Percentiles rank a stretch among this genome's conserved stretches.
phyloP scores from a whole-genome alignment of 2,888 invertebrate species.

The Tenthredo distinguenda region DNA sequence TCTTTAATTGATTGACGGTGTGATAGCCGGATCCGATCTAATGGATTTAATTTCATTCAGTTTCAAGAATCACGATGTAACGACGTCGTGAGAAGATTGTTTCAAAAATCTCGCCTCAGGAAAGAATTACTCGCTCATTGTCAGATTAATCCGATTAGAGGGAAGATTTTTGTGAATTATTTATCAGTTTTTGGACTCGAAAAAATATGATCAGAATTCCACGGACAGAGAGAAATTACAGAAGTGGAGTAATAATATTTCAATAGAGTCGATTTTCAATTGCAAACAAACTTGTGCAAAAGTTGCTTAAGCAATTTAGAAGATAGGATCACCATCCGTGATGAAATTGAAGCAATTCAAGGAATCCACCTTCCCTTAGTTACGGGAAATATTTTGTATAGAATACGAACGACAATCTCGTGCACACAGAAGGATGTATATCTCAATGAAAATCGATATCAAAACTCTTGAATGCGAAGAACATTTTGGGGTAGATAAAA shows the following conservation, averaged over 20 bases:
- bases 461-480: neutral
- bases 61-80: neutral
- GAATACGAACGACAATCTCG: neutral
- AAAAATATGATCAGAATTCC: neutral
- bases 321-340: neutral
- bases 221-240: neutral
- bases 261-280: neutral
- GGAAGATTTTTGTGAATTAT: neutral
- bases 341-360: slow-evolving; percentile 2
- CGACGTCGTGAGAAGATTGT: no score
- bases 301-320: neutral
- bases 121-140: neutral
- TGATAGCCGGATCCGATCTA: neutral
- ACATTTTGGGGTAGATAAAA: neutral
- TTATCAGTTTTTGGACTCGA: neutral
- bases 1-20: neutral
- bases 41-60: neutral
- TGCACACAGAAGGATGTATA: neutral
- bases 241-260: neutral
- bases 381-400: neutral
- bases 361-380: neutral
- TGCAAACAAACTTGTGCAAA: neutral
- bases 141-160: neutral
- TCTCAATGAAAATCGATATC: neutral
- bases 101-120: neutral